phyloP scores from a whole-genome alignment of 2,797 vertebrate species.

The Triplophysa bombifrons region DNA sequence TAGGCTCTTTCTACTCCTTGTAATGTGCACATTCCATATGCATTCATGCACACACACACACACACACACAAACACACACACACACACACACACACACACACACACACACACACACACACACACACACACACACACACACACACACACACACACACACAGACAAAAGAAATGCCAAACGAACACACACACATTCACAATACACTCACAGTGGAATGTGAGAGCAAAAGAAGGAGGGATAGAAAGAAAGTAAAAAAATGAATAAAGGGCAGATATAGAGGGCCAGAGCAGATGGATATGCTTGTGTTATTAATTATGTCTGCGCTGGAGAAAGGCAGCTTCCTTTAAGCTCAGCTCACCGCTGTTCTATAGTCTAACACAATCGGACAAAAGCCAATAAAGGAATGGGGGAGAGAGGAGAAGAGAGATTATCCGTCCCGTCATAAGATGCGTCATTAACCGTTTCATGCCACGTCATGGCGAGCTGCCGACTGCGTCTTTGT shows the following conservation, averaged over 20 bases:
- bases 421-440: slow-evolving; percentile 73
- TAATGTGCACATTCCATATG: not conserved
- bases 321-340: slow-evolving; percentile 43
- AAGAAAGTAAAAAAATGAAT: not conserved
- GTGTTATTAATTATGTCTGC: slow-evolving; percentile 56
- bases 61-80: not conserved
- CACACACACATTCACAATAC: slow-evolving; percentile 1
- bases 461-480: slow-evolving; percentile 58
- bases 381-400: slow-evolving; percentile 46
- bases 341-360: slow-evolving; percentile 53
- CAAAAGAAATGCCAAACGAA: not conserved
- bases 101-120: not conserved
- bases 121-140: not conserved
- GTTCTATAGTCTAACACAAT: slow-evolving; percentile 55
- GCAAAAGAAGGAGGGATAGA: slow-evolving; percentile 10
- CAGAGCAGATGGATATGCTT: slow-evolving; percentile 46
- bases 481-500: slow-evolving; percentile 48
- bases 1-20: not conserved
- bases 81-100: not conserved
- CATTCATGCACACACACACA: not conserved
- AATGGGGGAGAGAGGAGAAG: slow-evolving; percentile 37
- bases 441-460: slow-evolving; percentile 68
- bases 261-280: slow-evolving; percentile 9
- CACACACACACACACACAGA: not conserved
- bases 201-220: slow-evolving; percentile 24